A percentile compares a stretch with the other conserved stretches of the same genome.
Conservation (phyloP, 2,113 vertebrate species). For the Guaruba guarouba region DNA sequence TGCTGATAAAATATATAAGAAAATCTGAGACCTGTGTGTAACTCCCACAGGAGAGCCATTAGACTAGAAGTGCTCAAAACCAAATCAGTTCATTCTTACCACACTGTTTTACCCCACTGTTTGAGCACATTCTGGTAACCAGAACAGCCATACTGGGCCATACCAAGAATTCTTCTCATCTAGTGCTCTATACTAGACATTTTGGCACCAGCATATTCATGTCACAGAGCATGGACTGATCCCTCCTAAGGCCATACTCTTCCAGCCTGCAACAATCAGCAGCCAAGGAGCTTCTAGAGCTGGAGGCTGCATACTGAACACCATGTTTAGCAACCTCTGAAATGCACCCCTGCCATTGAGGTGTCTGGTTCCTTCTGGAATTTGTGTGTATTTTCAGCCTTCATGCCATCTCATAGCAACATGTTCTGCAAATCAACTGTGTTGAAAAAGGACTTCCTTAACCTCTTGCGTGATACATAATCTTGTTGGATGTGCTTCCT, state of each 20-base stretch:
- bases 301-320: not conserved
- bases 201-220: not conserved
- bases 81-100: not conserved
- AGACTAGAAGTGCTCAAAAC: not conserved
- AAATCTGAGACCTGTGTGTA: accelerated
- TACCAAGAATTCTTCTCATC: not conserved
- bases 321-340: not conserved
- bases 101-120: not conserved
- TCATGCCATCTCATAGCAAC: slow-evolving; percentile 38
- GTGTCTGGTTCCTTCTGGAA: slow-evolving; percentile 41
- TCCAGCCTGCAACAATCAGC: not conserved
- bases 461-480: not conserved
- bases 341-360: not conserved
- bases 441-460: slow-evolving; percentile 49
- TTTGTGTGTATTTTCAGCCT: slow-evolving; percentile 43
- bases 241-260: not conserved
- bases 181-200: not conserved
- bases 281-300: not conserved
- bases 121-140: accelerated
- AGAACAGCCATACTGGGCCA: not conserved
- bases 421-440: slow-evolving; percentile 13
- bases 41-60: accelerated
- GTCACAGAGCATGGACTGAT: not conserved
- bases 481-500: not conserved
- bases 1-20: not conserved